These are phyloP conservation scores for Oscheius sp. DNA, from an alignment of 2,888 invertebrate species.

Conservation along the genomic window DNA sequence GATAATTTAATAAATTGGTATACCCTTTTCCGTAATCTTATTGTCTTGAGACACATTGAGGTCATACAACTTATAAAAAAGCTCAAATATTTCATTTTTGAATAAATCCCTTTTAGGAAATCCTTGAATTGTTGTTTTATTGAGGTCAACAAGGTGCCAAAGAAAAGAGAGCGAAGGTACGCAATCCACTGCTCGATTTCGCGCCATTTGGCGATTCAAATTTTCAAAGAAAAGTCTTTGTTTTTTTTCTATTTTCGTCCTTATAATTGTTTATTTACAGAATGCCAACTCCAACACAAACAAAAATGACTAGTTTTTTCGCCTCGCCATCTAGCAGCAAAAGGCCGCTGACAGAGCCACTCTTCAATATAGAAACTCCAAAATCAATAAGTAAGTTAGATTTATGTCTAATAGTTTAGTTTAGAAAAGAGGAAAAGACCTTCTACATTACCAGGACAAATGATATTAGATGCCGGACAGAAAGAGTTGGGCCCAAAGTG, in stretches of 20 bases:
- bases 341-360: neutral
- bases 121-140: too few species aligned
- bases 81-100: too few species aligned
- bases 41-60: too few species aligned
- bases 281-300: neutral
- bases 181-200: too few species aligned
- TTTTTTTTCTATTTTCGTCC: too few species aligned
- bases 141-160: too few species aligned
- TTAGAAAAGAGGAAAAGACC: neutral
- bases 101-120: too few species aligned
- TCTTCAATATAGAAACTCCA: neutral
- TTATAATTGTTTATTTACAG: too few species aligned
- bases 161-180: too few species aligned
- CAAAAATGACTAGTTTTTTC: neutral
- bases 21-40: too few species aligned
- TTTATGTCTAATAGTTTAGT: neutral
- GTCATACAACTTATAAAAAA: too few species aligned
- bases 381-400: slow-evolving; percentile 1
- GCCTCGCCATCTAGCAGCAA: neutral
- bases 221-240: neutral
- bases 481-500: neutral
- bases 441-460: neutral
- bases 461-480: slow-evolving; percentile 26
- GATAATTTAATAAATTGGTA: too few species aligned
- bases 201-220: slow-evolving; percentile 17